phyloP scores from a whole-genome alignment of 2,797 vertebrate species.

The Thunnus albacares region DNA sequence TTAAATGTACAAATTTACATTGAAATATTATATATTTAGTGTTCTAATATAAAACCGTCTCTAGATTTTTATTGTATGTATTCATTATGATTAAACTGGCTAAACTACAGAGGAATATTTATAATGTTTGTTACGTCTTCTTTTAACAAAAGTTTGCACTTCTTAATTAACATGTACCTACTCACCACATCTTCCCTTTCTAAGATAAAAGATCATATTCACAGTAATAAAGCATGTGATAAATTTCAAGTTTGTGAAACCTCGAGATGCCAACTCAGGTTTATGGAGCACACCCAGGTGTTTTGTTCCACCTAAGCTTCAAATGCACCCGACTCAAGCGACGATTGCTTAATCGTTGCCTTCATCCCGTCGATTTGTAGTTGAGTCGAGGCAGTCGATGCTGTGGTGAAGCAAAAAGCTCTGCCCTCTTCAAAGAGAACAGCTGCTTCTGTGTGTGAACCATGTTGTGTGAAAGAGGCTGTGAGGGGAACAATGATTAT shows the following conservation, averaged over 20 bases:
- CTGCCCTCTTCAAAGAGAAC: constrained; percentile 6
- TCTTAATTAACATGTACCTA: neutral
- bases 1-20: neutral
- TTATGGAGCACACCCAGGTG: constrained; percentile 12
- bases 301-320: constrained; percentile 49
- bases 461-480: constrained; percentile 30
- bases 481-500: constrained; percentile 48
- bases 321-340: constrained; percentile 36
- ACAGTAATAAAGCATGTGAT: constrained; percentile 35
- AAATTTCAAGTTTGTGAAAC: constrained; percentile 45
- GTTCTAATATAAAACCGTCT: neutral
- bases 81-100: neutral
- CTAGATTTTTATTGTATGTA: neutral
- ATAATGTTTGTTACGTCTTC: neutral
- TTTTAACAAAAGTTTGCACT: neutral
- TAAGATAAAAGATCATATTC: neutral
- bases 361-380: constrained; percentile 1
- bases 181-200: neutral
- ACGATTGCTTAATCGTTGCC: constrained; percentile 13
- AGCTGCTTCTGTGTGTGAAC: constrained; percentile 9
- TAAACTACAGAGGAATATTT: neutral
- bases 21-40: neutral
- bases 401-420: constrained; percentile 52
- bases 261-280: constrained; percentile 23
- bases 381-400: constrained; percentile 32